Evolutionary conservation across 2,888 invertebrate species (phyloP).

Genomic region (Caenorhabditis drosophilae): DNA sequence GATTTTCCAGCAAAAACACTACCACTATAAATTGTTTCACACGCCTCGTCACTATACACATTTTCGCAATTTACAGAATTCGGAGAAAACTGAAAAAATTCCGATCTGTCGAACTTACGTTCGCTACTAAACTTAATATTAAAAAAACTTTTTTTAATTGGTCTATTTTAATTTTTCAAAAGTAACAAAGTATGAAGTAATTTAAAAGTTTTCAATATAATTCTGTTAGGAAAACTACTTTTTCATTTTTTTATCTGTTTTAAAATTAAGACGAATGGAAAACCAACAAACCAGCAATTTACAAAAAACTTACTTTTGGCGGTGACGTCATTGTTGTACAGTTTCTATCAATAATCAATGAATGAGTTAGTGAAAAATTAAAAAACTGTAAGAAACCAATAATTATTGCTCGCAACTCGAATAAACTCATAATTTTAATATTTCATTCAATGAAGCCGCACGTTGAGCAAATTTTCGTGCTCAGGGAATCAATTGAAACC

Average conservation of each 20-base stretch:
- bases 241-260: neutral
- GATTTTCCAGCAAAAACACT: constrained; percentile 25
- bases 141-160: neutral
- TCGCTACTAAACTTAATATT: too few relatives aligned
- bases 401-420: too few relatives aligned
- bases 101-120: too few relatives aligned
- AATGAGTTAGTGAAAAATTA: too few relatives aligned
- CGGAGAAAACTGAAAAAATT: constrained; percentile 28
- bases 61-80: constrained; percentile 42
- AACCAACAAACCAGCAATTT: too few relatives aligned
- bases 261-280: too few relatives aligned
- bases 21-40: constrained; percentile 31
- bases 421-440: too few relatives aligned
- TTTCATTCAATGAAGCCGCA: too few relatives aligned
- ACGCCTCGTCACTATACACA: constrained; percentile 40
- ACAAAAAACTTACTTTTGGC: constrained; percentile 15
- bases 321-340: constrained; percentile 12
- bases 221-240: neutral
- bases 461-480: too few relatives aligned
- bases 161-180: neutral
- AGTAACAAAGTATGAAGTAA: neutral
- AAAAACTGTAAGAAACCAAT: too few relatives aligned
- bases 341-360: constrained; percentile 26
- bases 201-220: neutral
- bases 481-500: too few relatives aligned